A percentile compares a stretch with the other conserved stretches of the same genome.
Evolutionary conservation across 2,888 invertebrate species (phyloP).

Genomic region (Pediacus dermestoides): DNA sequence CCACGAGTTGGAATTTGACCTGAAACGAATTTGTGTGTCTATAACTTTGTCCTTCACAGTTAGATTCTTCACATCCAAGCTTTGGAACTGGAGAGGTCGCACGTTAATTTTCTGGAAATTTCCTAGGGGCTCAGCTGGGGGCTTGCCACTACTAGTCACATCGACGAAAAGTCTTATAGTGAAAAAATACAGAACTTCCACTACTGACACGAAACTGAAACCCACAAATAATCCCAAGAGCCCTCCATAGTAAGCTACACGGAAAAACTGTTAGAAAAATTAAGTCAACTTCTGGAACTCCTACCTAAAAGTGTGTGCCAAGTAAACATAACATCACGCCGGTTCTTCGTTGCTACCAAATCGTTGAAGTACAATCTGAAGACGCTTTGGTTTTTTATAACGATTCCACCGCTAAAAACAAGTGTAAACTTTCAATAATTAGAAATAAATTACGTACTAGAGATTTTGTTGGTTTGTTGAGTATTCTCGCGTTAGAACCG

Average conservation of each 20-base stretch:
- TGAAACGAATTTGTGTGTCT: neutral
- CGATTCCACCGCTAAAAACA: constrained; percentile 38
- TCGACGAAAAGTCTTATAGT: constrained; percentile 49
- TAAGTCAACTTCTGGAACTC: constrained; percentile 12
- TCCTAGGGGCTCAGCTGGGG: neutral
- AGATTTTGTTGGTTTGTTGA: constrained; percentile 28
- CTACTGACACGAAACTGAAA: constrained; percentile 65
- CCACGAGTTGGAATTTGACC: neutral
- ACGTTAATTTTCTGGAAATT: too few species aligned
- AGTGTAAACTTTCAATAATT: constrained; percentile 5
- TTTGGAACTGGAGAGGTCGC: too few species aligned
- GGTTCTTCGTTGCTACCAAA: constrained; percentile 62
- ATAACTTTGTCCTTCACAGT: neutral
- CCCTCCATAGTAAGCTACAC: constrained; percentile 71
- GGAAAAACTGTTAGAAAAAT: too few species aligned
- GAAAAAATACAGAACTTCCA: constrained; percentile 64
- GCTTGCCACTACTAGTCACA: too few species aligned
- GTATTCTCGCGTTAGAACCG: constrained; percentile 23
- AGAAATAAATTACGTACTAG: constrained; percentile 23
- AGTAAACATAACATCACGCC: constrained; percentile 63
- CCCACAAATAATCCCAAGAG: constrained; percentile 66
- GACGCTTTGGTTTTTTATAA: constrained; percentile 55
- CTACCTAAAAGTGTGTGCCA: constrained; percentile 69
- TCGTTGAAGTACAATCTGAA: constrained; percentile 66
- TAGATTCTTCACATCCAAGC: neutral